Evolutionary conservation across 2,888 invertebrate species (phyloP).

Genomic region (Drosophila mimetica): DNA sequence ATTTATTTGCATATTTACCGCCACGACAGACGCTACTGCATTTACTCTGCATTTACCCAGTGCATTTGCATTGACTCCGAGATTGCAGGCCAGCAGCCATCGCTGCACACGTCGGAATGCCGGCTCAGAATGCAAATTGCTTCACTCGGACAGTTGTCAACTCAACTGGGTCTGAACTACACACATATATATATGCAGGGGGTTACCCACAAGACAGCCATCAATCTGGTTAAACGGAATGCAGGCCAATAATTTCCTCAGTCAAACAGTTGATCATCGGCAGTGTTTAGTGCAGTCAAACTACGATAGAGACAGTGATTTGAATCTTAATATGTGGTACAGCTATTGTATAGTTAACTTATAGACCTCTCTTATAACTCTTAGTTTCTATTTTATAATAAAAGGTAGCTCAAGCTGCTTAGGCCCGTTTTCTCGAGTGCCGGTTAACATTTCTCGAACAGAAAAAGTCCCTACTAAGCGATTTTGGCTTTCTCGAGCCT

Average conservation of each 20-base stretch:
- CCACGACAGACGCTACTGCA: slow-evolving; percentile 23
- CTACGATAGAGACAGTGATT: not conserved
- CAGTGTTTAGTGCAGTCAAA: not conserved
- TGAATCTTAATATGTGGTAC: not conserved
- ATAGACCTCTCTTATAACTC: no score
- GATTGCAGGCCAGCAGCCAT: slow-evolving; percentile 40
- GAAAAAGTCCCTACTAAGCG: no score
- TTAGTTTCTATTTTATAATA: no score
- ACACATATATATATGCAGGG: not conserved
- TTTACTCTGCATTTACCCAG: slow-evolving; percentile 49
- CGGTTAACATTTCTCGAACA: no score
- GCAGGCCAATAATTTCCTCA: slow-evolving; percentile 10
- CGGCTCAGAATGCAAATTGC: slow-evolving; percentile 59
- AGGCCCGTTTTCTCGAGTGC: no score
- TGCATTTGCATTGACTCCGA: slow-evolving; percentile 39
- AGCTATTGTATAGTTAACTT: no score
- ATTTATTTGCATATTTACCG: slow-evolving; percentile 77
- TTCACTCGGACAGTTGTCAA: slow-evolving; percentile 48
- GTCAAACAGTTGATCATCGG: not conserved
- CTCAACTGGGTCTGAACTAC: slow-evolving; percentile 6
- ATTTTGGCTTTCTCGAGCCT: no score
- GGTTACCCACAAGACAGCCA: not conserved
- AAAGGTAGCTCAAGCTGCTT: no score
- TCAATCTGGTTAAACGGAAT: slow-evolving; percentile 33
- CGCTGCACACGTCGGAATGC: slow-evolving; percentile 21